Base-by-base conservation (phyloP, 2,113 vertebrate genomes). In the Mastomys coucha region DNA sequence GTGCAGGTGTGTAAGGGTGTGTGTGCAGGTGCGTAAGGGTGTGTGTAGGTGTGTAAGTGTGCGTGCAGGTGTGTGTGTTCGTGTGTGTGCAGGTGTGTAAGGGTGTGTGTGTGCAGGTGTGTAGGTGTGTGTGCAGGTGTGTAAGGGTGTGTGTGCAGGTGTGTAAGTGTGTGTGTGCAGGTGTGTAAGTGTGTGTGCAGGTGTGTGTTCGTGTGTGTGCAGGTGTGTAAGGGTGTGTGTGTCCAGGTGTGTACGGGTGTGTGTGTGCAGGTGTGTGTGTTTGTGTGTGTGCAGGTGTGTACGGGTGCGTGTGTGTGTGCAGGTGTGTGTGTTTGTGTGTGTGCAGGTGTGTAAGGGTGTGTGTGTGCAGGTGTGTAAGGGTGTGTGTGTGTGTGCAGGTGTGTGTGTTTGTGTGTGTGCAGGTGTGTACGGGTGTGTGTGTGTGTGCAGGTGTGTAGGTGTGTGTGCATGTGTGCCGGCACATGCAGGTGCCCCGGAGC, bases 331-430 rank as follows among this genome's bases (percentile, higher is more conserved):
- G 8, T 2, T 10, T 20, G 26, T 12, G 22, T 51, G 16, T 31
- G 42, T 4, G 7, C 6, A 14, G 33, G 49, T 51, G 39, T 31
- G 45, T 7, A 4, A 2, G 20, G 4, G 72, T 24, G 20, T 73
- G 45, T 45, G 45, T 45, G 45, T 69, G 12, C 7, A 26, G 10
- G 22, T 63, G 45, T 45, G 45, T 45, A n/a, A 6, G 4, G 26
- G 28, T 24, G 69, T 42, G 22, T n/a, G 65, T 13, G 5, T 31
- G 6, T 14, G 22, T 3, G 20, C n/a, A 16, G 4, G 19, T 24
- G 20, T 42, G 3, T 42, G 9, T 5, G n/a, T n/a, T n/a, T n/a
- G 2, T 75, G 39, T 4, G 6, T n/a, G 8, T 2, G 7, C 6
- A 14, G 33, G 28, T 51, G 39, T 31, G 45, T 7, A 4, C 1